A percentile compares a stretch with the other conserved stretches of the same genome.
Evolutionary conservation across 2,888 invertebrate species (phyloP).

Genomic region (Cryptus armator): DNA sequence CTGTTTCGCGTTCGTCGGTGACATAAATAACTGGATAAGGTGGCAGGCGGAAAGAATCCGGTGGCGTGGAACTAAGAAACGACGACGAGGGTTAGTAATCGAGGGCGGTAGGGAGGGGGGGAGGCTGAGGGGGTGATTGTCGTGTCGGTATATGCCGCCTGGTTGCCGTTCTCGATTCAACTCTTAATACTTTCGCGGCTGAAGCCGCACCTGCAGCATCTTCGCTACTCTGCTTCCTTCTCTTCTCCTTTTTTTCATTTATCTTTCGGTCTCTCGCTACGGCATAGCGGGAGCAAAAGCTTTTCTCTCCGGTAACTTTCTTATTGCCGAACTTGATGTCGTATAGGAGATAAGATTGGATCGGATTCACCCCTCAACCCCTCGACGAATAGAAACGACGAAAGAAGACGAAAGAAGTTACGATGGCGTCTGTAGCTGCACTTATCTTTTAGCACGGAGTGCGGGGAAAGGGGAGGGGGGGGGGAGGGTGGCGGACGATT

Average conservation of each 20-base stretch:
- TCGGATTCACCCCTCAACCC: conserved; percentile 58
- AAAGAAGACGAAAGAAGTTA: conserved; percentile 29
- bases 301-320: conserved; percentile 76
- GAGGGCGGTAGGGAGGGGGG: conserved; percentile 12
- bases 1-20: conserved; percentile 60
- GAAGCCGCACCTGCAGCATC: conserved; percentile 72
- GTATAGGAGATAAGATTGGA: conserved; percentile 66
- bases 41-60: conserved; percentile 68
- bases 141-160: conserved; percentile 58
- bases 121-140: conserved; percentile 48
- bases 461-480: no score
- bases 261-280: conserved; percentile 53
- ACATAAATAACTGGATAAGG: conserved; percentile 82
- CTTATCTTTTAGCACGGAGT: background rate
- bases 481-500: no score
- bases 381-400: conserved; percentile 3
- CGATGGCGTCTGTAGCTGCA: conserved; percentile 35
- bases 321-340: conserved; percentile 83
- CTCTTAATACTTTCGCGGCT: conserved; percentile 79
- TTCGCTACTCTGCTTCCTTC: conserved; percentile 56
- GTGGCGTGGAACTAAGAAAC: conserved; percentile 42
- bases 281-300: conserved; percentile 21
- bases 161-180: conserved; percentile 77
- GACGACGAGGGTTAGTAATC: conserved; percentile 39
- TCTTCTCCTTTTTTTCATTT: conserved; percentile 57